These are phyloP conservation scores for Xanthorhoe designata DNA, from an alignment of 2,888 invertebrate genomes.

Conservation along the genomic window DNA sequence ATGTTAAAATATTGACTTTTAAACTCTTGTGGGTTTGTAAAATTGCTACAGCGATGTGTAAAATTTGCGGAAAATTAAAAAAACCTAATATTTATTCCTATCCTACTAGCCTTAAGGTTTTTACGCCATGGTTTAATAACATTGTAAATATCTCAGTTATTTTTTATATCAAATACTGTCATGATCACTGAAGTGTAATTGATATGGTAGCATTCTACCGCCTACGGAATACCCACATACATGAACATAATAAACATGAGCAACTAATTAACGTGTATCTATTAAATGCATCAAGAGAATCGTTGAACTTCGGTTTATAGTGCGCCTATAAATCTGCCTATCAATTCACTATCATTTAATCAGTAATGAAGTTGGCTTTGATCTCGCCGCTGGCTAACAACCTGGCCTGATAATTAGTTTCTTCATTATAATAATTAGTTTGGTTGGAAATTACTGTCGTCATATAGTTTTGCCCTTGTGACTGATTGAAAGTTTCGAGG, in stretches of 20 bases:
- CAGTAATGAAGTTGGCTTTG: constrained; percentile 42
- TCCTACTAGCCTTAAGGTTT: no score
- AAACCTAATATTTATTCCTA: no score
- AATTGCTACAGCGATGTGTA: no score
- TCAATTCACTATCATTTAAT: constrained; percentile 44
- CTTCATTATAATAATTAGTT: constrained; percentile 29
- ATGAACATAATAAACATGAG: constrained; percentile 16
- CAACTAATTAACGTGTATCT: constrained; percentile 29
- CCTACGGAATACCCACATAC: constrained; percentile 5
- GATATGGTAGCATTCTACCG: neutral
- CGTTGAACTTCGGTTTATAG: constrained; percentile 32
- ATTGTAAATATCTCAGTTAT: no score
- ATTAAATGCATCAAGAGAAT: constrained; percentile 29
- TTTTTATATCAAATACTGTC: no score
- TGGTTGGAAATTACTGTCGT: constrained; percentile 7
- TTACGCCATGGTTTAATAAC: no score
- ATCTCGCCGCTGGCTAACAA: constrained; percentile 29
- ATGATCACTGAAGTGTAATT: constrained; percentile 1
- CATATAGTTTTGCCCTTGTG: constrained; percentile 11
- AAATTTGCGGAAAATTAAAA: no score
- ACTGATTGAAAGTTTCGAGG: neutral
- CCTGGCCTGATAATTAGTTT: constrained; percentile 28
- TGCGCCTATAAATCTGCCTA: constrained; percentile 43
- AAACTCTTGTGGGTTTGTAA: no score
- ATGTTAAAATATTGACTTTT: no score